phyloP scores from a whole-genome alignment of 2,113 vertebrate genomes.

The Anoplopoma fimbria region DNA sequence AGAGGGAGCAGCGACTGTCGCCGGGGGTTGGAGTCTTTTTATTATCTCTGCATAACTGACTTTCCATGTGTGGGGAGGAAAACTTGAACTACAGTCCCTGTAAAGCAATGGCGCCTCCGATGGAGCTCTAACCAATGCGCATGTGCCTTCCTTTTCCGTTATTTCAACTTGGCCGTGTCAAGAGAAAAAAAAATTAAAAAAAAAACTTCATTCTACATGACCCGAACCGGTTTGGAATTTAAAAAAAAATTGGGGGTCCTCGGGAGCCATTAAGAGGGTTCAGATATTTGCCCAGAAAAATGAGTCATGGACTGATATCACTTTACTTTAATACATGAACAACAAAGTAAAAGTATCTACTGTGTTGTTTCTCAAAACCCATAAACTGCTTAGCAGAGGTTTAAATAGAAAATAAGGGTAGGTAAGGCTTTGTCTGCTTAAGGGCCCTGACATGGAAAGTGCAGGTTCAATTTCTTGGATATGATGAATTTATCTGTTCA shows the following conservation, averaged over 20 bases:
- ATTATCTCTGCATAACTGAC: constrained; percentile 30
- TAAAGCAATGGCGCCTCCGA: constrained; percentile 75
- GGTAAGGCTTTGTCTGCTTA: not conserved
- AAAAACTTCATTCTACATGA: constrained; percentile 44
- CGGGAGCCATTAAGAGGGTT: not conserved
- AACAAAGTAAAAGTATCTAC: not conserved
- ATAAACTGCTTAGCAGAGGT: not conserved
- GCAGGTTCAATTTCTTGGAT: not conserved
- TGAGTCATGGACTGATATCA: not conserved
- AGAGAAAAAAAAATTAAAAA: not conserved
- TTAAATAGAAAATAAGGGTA: not conserved
- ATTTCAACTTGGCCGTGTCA: constrained; percentile 67
- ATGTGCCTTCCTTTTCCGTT: constrained; percentile 85
- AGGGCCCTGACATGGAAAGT: not conserved
- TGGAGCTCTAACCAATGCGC: constrained; percentile 66
- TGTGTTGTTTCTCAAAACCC: not conserved
- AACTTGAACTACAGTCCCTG: constrained; percentile 77
- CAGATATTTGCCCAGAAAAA: not conserved
- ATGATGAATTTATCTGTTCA: not conserved
- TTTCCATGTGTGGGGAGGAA: constrained; percentile 49
- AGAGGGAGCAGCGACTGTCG: constrained; percentile 30
- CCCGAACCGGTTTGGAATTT: constrained; percentile 41
- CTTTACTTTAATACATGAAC: not conserved
- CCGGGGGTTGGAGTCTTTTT: constrained; percentile 76
- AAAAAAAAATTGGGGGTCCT: not conserved